Evolutionary conservation across 92 coral and sea anemone genomes (phyloP), one percentile per base, ranked within the genome.

Genomic region (Ricordea florida): DNA sequence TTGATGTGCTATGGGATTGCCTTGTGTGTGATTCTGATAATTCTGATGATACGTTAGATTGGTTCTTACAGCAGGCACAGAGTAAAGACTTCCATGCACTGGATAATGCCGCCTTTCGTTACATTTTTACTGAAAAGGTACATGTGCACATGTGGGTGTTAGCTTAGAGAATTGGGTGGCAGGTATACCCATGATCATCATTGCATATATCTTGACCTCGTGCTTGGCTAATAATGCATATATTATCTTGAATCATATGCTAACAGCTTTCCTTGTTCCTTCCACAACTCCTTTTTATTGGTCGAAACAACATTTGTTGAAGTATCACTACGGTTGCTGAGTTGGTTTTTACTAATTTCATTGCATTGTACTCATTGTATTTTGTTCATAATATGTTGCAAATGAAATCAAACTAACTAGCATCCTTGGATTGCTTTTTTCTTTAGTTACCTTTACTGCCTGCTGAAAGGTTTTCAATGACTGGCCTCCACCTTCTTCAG

Each of bases 11-110:
- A 61, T 96, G 99, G 99, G 87, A 96, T 13, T 87, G 91, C 28
- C 57, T 96, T 24, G 96, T 96, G 59, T 85, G 89, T 24, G 96
- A 89, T 50, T 67, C 86, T 14, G 87, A 84, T 43, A 84, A 96
- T 44, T 96, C 94, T 18, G 97, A 96, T 36, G 99, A 96, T 26
- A 85, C 97, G 13, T 68, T 96, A 24, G 99, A 92, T 44, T 96
- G 99, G 99, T 96, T 96, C 81, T 91, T 96, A 49, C 97, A 96
- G 20, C 99, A 96, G 42, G 96, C 96, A n/a, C 97, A 93, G 74
- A 92, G 94, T 66, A 96, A 96, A 74, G 99, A 96, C 34, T 78
- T 92, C n/a, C 99, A 96, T 76, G 99, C 99, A 24, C 66, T 96
- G 18, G 93, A 90, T 67, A 82, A 65, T 33, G 68, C 87, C 31